Percentiles rank a stretch among this genome's conserved stretches.
Evolutionary conservation across 2,888 invertebrate genomes (phyloP).

Genomic region (Luperina testacea): DNA sequence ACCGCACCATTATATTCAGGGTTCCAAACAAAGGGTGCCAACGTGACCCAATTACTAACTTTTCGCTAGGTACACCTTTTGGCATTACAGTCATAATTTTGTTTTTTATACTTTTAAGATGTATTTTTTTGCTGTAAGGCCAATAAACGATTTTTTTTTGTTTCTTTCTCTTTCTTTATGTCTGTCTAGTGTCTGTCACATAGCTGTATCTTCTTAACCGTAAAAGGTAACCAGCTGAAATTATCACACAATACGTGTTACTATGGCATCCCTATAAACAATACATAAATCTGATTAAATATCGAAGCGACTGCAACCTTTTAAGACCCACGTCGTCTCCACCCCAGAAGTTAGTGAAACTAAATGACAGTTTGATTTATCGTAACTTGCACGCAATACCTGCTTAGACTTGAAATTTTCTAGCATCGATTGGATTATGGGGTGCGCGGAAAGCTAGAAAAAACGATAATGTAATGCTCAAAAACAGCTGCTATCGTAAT

Average conservation of each 20-base stretch:
- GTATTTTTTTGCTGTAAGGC: not conserved
- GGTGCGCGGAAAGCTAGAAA: not conserved
- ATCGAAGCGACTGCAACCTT: constrained; percentile 11
- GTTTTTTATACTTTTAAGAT: not conserved
- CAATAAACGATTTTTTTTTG: not conserved
- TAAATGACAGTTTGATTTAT: constrained; percentile 42
- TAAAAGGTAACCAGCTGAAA: not conserved
- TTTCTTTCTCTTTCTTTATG: not conserved
- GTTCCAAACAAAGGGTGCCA: constrained; percentile 12
- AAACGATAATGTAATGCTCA: not conserved
- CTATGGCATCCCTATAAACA: not conserved
- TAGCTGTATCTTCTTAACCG: not conserved
- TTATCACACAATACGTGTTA: not conserved
- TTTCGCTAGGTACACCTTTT: not conserved
- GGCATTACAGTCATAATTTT: not conserved
- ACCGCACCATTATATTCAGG: constrained; percentile 13
- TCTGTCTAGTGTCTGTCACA: not conserved
- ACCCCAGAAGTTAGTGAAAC: constrained; percentile 35
- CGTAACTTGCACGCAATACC: constrained; percentile 40
- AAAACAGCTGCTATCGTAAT: not conserved
- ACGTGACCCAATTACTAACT: constrained; percentile 34
- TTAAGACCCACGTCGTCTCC: not conserved
- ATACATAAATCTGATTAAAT: not conserved
- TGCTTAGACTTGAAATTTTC: constrained; percentile 25
- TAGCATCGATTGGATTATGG: constrained; percentile 31